A percentile compares a stretch with the other conserved stretches of the same genome.
Evolutionary conservation across 53 echinoderm and acorn worm genomes (phyloP).

Genomic region (Paelopatides confundens): DNA sequence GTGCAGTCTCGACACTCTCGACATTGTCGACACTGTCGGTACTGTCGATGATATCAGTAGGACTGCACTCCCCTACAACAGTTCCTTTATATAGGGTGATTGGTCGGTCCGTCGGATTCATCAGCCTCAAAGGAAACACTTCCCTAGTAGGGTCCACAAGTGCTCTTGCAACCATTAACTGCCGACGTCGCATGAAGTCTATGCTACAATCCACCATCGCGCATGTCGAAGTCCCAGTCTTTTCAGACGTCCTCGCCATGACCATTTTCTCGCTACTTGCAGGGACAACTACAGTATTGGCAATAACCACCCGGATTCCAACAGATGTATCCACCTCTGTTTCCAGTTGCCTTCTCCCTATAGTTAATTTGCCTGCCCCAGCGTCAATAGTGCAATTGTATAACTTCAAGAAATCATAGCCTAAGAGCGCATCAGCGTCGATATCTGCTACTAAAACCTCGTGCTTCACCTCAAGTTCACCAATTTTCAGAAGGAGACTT

Average conservation of each 20-base stretch:
- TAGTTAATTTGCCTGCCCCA: not conserved
- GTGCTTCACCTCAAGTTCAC: conserved; percentile 1
- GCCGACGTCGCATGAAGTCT: not conserved
- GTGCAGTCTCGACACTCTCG: too few species aligned
- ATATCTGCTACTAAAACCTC: conserved; percentile 19
- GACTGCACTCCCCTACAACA: conserved; percentile 24
- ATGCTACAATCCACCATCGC: not conserved
- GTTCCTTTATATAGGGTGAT: conserved; percentile 51
- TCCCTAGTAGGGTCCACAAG: not conserved
- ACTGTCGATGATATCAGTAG: conserved; percentile 16
- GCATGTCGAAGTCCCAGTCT: not conserved
- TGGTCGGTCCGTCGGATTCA: conserved; percentile 17
- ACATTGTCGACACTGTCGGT: not conserved
- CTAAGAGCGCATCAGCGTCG: not conserved
- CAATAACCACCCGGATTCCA: not conserved
- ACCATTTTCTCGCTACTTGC: not conserved
- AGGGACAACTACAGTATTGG: conserved; percentile 1
- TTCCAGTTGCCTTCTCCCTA: not conserved
- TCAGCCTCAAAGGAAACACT: conserved; percentile 27
- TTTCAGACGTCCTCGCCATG: not conserved
- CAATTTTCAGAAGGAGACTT: not conserved
- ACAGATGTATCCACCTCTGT: not conserved
- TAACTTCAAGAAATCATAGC: not conserved
- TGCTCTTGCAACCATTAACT: not conserved
- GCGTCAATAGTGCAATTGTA: conserved; percentile 17